Evolutionary conservation across 2,113 vertebrate genomes (phyloP).

Genomic region (Plecturocebus donacophilus): DNA sequence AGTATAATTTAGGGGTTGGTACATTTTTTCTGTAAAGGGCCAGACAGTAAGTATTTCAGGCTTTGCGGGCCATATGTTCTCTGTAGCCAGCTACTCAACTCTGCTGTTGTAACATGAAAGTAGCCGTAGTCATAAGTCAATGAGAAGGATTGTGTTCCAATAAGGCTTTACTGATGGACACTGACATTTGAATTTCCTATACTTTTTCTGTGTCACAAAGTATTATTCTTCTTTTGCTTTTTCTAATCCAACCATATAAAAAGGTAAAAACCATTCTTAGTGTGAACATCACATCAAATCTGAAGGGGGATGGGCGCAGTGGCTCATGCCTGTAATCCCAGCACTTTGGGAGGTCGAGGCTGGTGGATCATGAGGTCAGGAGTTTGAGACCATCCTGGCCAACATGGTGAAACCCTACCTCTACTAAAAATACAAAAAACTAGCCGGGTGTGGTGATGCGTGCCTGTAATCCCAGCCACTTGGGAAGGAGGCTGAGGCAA

Average conservation of each 20-base stretch:
- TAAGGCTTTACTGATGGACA: not conserved
- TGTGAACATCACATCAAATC: not conserved
- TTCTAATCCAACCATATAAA: not conserved
- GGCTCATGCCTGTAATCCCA: no score
- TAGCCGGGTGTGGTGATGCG: no score
- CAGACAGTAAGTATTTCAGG: not conserved
- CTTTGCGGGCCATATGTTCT: not conserved
- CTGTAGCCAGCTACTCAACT: not conserved
- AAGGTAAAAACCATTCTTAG: constrained; percentile 11
- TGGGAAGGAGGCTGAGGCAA: no score
- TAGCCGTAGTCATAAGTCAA: not conserved
- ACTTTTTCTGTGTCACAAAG: not conserved
- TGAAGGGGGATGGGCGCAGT: no score
- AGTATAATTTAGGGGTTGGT: not conserved
- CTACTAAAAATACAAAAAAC: no score
- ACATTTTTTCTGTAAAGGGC: not conserved
- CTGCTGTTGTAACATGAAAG: not conserved
- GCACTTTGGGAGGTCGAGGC: no score
- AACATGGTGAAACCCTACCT: no score
- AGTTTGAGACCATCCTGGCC: no score
- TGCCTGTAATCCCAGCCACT: no score
- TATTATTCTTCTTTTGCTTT: not conserved
- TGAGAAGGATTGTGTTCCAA: not conserved
- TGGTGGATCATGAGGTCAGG: no score
- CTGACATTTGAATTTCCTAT: not conserved